Conservation (phyloP, 2,797 vertebrate genomes). For the Halcyon chelicuti region DNA sequence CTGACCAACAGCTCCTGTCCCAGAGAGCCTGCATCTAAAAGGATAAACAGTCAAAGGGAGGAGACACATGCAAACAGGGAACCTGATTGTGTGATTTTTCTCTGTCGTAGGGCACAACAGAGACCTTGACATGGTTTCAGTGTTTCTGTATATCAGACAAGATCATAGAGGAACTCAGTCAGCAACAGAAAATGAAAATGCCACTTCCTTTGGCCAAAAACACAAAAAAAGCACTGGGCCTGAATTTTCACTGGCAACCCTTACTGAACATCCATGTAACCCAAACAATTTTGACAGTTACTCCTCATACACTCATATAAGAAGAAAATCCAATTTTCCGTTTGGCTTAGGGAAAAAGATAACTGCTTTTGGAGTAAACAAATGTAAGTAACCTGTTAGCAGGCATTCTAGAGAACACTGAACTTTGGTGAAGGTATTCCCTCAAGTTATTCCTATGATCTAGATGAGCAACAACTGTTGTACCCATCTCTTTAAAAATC, state of each 20-base stretch:
- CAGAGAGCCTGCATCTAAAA: not conserved
- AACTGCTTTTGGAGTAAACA: not conserved
- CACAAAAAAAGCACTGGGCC: not conserved
- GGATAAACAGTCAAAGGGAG: not conserved
- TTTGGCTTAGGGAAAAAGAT: not conserved
- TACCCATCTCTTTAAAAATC: not conserved
- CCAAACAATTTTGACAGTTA: not conserved
- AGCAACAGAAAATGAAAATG: not conserved
- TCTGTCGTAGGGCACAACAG: not conserved
- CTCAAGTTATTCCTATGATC: not conserved
- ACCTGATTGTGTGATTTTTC: not conserved
- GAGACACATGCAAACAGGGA: not conserved
- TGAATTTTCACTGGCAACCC: not conserved
- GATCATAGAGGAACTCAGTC: not conserved
- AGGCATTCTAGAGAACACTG: not conserved
- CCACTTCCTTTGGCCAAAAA: not conserved
- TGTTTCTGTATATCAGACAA: not conserved
- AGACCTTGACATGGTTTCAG: not conserved
- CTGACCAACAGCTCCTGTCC: not conserved
- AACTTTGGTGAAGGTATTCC: not conserved
- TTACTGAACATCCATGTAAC: not conserved
- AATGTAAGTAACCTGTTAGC: not conserved
- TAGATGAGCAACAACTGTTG: not conserved
- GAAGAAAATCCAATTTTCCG: not conserved
- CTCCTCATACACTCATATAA: not conserved